Conservation (phyloP, 1,140 invertebrate genomes). For the Agrilus planipennis region DNA sequence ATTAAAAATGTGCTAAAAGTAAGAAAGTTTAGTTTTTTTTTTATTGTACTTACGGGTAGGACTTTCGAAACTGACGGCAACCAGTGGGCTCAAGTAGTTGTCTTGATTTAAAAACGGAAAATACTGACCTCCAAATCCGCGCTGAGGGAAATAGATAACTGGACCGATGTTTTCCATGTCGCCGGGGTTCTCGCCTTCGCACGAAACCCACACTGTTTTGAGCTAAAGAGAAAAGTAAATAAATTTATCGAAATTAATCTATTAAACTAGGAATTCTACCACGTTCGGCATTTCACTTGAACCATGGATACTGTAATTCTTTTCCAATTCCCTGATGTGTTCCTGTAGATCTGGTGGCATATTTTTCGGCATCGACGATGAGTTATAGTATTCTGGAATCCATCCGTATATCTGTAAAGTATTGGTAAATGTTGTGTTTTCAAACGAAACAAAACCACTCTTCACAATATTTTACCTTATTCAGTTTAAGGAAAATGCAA, state of each 20-base stretch:
- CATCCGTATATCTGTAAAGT: conserved; percentile 53
- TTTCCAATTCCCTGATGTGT: conserved; percentile 41
- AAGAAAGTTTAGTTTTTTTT: no score
- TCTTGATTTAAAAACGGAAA: conserved; percentile 71
- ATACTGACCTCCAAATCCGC: conserved; percentile 64
- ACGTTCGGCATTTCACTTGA: neutral
- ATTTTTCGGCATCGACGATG: conserved; percentile 43
- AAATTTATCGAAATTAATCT: neutral
- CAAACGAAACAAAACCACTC: neutral
- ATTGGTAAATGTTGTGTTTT: neutral
- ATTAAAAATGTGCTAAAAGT: no score
- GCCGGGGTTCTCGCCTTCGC: conserved; percentile 80
- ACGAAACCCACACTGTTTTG: conserved; percentile 74
- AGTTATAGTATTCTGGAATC: conserved; percentile 57
- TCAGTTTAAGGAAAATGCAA: conserved; percentile 78
- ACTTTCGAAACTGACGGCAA: conserved; percentile 75
- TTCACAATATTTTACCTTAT: conserved; percentile 44
- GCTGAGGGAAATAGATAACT: conserved; percentile 65
- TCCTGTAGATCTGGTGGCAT: conserved; percentile 55
- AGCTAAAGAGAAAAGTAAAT: conserved; percentile 35
- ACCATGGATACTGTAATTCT: conserved; percentile 52
- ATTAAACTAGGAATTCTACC: neutral
- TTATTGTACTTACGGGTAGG: conserved; percentile 67
- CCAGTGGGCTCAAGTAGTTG: conserved; percentile 77
- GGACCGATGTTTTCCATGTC: conserved; percentile 83